Conservation (phyloP, 1,140 invertebrate species). For the Melanaphis sacchari region DNA sequence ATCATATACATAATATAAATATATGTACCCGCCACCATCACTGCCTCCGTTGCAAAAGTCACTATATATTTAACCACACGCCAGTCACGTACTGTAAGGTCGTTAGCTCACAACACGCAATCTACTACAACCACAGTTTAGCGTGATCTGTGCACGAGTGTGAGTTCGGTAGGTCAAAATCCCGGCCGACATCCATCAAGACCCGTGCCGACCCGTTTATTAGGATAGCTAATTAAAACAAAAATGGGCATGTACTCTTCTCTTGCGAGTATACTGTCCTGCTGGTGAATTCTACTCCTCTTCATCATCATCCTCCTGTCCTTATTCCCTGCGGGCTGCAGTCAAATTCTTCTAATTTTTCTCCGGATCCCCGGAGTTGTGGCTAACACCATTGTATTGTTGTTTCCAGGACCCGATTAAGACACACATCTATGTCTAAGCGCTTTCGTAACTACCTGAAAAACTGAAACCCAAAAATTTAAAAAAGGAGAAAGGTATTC, state of each 20-base stretch:
- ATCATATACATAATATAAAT: neutral
- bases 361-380: neutral
- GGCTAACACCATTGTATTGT: neutral
- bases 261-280: neutral
- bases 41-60: neutral
- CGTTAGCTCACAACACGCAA: neutral
- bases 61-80: neutral
- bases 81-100: neutral
- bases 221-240: constrained; percentile 4
- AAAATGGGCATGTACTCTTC: neutral
- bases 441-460: neutral
- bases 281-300: neutral
- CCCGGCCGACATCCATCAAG: constrained; percentile 21
- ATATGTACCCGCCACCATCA: neutral
- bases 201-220: neutral
- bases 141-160: neutral
- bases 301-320: neutral
- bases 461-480: neutral
- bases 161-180: neutral
- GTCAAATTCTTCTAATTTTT: neutral
- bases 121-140: neutral
- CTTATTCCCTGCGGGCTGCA: neutral
- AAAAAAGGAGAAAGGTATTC: neutral
- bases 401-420: neutral
- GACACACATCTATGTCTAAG: neutral